Evolutionary conservation across 2,888 invertebrate genomes (phyloP).

Genomic region (Corythucha ciliata): DNA sequence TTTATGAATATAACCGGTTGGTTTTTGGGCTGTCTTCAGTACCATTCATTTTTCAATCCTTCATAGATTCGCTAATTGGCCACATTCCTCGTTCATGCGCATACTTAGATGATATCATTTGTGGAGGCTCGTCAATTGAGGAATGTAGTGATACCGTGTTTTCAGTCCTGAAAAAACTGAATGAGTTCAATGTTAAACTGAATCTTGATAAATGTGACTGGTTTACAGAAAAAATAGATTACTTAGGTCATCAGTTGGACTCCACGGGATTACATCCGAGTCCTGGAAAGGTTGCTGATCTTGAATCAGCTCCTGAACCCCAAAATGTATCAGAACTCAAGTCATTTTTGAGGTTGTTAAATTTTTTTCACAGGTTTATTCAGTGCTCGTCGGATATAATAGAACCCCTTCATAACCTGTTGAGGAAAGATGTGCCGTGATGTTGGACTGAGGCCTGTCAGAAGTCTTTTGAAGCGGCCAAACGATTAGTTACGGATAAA

Average conservation of each 20-base stretch:
- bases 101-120: slow-evolving; percentile 3
- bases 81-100: not conserved
- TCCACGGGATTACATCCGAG: not conserved
- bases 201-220: slow-evolving; percentile 1
- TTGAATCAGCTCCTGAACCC: not conserved
- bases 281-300: not conserved
- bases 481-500: slow-evolving; percentile 27
- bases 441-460: slow-evolving; percentile 7
- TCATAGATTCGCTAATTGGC: not conserved
- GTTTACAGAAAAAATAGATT: not conserved
- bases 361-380: slow-evolving; percentile 20
- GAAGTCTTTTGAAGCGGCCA: slow-evolving; percentile 1
- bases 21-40: slow-evolving; percentile 1
- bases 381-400: slow-evolving; percentile 1
- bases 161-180: not conserved
- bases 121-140: not conserved
- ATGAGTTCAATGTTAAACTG: not conserved
- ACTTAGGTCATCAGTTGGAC: not conserved
- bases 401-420: slow-evolving; percentile 9
- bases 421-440: slow-evolving; percentile 15
- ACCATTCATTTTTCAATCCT: slow-evolving; percentile 7
- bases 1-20: not conserved
- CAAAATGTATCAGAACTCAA: not conserved
- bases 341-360: slow-evolving; percentile 12
- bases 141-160: not conserved